Percentiles rank a stretch among this genome's conserved stretches.
phyloP scores from a whole-genome alignment of 2,797 vertebrate genomes.

The Psittacula derbiana region DNA sequence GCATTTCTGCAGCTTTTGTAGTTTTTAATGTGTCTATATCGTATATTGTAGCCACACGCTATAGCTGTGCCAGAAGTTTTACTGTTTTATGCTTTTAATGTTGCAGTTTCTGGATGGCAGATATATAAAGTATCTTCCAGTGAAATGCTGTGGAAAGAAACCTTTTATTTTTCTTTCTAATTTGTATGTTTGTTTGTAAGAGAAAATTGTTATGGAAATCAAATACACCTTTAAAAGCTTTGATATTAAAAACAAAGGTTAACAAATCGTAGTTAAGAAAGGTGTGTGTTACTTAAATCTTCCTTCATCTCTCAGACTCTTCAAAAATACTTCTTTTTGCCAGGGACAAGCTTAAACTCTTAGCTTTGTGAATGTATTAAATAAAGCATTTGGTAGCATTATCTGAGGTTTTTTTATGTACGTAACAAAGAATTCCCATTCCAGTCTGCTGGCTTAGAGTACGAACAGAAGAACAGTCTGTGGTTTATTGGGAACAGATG shows the following conservation, averaged over 20 bases:
- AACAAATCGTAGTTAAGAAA: slow-evolving; percentile 6
- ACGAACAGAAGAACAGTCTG: slow-evolving; percentile 83
- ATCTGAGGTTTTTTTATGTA: slow-evolving; percentile 81
- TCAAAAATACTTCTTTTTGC: slow-evolving; percentile 58
- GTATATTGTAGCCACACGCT: not conserved
- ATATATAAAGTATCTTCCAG: slow-evolving; percentile 11
- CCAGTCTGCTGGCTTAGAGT: slow-evolving; percentile 80
- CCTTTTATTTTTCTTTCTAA: not conserved
- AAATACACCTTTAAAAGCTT: not conserved
- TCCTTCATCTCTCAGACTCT: slow-evolving; percentile 48
- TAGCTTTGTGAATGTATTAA: slow-evolving; percentile 76
- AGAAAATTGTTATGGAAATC: not conserved
- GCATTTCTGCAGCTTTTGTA: slow-evolving; percentile 70
- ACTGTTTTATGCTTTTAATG: slow-evolving; percentile 45
- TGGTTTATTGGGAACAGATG: slow-evolving; percentile 87
- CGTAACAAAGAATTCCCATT: slow-evolving; percentile 85
- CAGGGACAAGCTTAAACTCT: slow-evolving; percentile 73
- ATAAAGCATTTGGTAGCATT: slow-evolving; percentile 80
- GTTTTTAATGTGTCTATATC: slow-evolving; percentile 62
- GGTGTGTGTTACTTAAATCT: slow-evolving; percentile 20
- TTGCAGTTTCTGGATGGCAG: slow-evolving; percentile 34
- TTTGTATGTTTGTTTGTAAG: not conserved
- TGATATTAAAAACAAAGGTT: slow-evolving; percentile 13
- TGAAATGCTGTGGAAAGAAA: not conserved
- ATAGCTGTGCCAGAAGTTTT: slow-evolving; percentile 33